Conservation (phyloP, 2,888 invertebrate species). For the Aphelenchoides bicaudatus region DNA sequence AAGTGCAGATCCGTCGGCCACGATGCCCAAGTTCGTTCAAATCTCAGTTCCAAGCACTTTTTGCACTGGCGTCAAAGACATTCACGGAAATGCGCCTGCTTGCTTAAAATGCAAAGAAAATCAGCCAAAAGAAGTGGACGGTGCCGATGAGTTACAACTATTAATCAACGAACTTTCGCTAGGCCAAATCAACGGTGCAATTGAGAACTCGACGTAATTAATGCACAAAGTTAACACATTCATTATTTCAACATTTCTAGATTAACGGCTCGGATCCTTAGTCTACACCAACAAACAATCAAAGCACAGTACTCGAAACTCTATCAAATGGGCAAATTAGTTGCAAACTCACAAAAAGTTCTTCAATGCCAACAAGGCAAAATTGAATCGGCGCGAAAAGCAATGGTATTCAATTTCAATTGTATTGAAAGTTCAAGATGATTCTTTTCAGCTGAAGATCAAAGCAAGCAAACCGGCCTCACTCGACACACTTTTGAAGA, state of each 20-base stretch:
- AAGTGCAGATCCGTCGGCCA: neutral
- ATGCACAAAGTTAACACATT: no score
- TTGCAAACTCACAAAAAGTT: conserved; percentile 47
- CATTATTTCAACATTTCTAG: conserved; percentile 22
- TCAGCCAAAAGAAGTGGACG: neutral
- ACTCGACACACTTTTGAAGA: conserved; percentile 7
- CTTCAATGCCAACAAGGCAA: conserved; percentile 54
- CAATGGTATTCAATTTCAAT: conserved; percentile 20
- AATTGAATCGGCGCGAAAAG: conserved; percentile 48
- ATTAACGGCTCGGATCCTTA: conserved; percentile 32
- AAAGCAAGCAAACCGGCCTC: neutral
- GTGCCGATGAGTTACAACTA: conserved; percentile 2
- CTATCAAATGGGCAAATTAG: conserved; percentile 44
- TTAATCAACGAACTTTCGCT: conserved; percentile 2
- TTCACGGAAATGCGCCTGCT: no score
- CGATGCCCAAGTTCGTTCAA: neutral
- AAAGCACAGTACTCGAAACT: conserved; percentile 51
- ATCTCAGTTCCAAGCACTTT: neutral
- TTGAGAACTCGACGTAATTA: neutral
- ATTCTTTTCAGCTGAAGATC: conserved; percentile 13
- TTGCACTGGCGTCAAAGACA: no score
- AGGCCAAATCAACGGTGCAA: neutral
- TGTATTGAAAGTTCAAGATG: neutral
- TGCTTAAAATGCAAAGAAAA: conserved; percentile 5
- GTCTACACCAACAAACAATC: conserved; percentile 53